Conservation (phyloP, 2,797 vertebrate species). For the Propithecus perrieri region DNA sequence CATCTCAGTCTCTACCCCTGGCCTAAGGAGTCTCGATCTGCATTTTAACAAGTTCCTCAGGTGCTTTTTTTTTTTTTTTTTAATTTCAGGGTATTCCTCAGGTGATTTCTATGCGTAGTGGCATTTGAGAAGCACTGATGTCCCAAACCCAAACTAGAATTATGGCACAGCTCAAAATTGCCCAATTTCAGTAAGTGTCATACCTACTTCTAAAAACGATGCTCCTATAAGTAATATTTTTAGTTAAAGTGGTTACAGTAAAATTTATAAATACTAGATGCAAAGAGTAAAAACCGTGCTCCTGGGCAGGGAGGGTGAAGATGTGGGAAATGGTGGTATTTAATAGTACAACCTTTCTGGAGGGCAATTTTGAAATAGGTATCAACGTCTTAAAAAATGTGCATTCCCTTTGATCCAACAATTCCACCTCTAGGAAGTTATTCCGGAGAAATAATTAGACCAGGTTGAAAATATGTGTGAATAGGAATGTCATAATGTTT, state of each 20-base stretch:
- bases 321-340: background rate
- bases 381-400: background rate
- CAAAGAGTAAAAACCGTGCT: background rate
- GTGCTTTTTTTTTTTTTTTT: too few species aligned
- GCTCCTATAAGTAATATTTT: background rate
- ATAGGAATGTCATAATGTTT: background rate
- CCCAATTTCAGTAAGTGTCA: background rate
- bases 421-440: background rate
- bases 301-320: background rate
- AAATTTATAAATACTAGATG: background rate
- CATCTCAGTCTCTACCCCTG: background rate
- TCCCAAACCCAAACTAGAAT: background rate
- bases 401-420: background rate
- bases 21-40: background rate
- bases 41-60: background rate
- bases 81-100: too few species aligned
- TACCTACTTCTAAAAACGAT: background rate
- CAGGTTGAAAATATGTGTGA: background rate
- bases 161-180: background rate
- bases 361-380: background rate
- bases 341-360: background rate
- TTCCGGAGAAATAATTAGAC: background rate
- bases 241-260: background rate
- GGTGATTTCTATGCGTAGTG: background rate
- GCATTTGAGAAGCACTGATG: background rate